Percentiles rank a stretch among this genome's conserved stretches.
Evolutionary conservation across 2,113 vertebrate genomes (phyloP).

Genomic region (Strix aluco): DNA sequence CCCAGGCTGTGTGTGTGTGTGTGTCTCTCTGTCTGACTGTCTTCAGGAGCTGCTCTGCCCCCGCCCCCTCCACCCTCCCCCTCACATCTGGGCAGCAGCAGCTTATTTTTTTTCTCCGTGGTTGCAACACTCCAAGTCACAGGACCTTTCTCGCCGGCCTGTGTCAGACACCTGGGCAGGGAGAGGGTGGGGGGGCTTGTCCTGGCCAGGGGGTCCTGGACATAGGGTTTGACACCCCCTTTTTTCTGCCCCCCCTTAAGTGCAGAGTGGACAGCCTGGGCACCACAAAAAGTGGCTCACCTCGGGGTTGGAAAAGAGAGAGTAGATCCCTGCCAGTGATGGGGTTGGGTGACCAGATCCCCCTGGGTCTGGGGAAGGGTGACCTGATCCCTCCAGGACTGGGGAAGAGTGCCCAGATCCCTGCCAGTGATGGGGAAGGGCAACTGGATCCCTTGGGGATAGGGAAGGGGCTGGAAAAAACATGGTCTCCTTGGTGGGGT

Average conservation of each 20-base stretch:
- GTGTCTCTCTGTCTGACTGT: not conserved
- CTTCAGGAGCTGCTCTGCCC: not conserved
- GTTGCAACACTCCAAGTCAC: not conserved
- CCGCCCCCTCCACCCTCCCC: not conserved
- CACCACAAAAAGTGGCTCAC: not conserved
- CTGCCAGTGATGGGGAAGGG: not conserved
- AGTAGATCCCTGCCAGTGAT: not conserved
- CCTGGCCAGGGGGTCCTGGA: accelerated
- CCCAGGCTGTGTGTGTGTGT: not conserved
- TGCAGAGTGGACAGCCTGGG: accelerated
- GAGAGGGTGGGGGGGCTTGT: not conserved
- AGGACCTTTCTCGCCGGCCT: not conserved
- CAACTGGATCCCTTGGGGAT: not conserved
- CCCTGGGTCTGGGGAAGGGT: not conserved
- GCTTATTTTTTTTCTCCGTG: not conserved
- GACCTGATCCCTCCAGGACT: accelerated
- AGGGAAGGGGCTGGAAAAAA: not conserved
- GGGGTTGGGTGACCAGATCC: not conserved
- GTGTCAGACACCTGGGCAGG: accelerated
- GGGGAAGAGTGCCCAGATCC: not conserved
- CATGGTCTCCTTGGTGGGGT: accelerated
- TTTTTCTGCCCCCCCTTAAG: not conserved
- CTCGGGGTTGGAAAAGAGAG: not conserved
- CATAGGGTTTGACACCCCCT: accelerated
- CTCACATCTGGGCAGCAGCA: slow-evolving; percentile 1